Evolutionary conservation across 2,113 vertebrate species (phyloP), one percentile per base, ranked within the genome.

Genomic region (Sprattus sprattus): DNA sequence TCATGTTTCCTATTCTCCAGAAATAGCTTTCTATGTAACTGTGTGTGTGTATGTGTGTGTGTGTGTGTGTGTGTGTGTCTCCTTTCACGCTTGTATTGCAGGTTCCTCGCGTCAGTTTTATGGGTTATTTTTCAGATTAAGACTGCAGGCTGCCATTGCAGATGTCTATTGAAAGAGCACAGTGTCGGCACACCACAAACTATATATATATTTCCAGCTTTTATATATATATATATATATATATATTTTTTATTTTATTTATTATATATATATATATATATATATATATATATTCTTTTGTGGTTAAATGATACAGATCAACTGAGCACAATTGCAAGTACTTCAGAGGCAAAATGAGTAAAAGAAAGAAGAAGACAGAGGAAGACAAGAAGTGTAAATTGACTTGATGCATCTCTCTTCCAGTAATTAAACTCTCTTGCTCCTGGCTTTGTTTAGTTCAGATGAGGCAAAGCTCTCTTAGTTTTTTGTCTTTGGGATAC

Each of bases 361-460:
- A 18, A 80, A 87, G 81, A 60, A 20, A 81, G 67, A 57, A 15
- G 52, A 45, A 50, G 6, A 18, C 1, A 18, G 39, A 10, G 45
- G 6, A 4, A 52, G 67, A 22, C 22, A 32, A 49, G 52, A 85
- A 83, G 81, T 75, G 22, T 45, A 83, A 86, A 86, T 67, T 50
- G 84, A 85, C 83, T 88, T 47, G 81, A 88, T 82, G 83, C 64
- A 82, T 85, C 88, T 84, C 75, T 84, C 81, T 85, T 87, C 82
- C 82, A 28, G 82, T 83, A 90, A 89, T 89, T 85, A 89, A 89
- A 64, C 47, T 82, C 71, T 86, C 82, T 85, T 8, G 82, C 82
- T 84, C 88, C 81, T 75, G 82, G 86, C 71, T 81, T 86, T 80
- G 45, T 85, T 87, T 85, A 67, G 54, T 75, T 32, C 10, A 45